Conservation (phyloP, 2,113 vertebrate genomes). For the Daphoenositta chrysoptera region DNA sequence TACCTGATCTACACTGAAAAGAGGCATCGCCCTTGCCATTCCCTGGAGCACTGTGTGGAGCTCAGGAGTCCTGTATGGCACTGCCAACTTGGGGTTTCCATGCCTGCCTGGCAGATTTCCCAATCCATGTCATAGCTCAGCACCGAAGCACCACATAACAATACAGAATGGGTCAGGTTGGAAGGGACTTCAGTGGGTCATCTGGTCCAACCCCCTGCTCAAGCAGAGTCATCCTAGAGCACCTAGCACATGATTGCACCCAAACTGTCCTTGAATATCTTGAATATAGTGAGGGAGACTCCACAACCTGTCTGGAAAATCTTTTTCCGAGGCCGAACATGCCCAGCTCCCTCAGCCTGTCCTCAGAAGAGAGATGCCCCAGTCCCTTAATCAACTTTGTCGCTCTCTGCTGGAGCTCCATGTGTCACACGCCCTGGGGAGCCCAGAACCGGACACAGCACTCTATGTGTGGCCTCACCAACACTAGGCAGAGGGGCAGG, state of each 20-base stretch:
- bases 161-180: neutral
- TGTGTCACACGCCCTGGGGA: neutral
- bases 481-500: neutral
- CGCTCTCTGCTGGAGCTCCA: neutral
- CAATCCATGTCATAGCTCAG: accelerated
- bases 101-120: neutral
- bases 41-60: accelerated
- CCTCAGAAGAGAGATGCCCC: neutral
- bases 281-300: neutral
- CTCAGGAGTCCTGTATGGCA: accelerated
- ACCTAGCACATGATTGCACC: neutral
- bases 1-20: accelerated
- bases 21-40: accelerated
- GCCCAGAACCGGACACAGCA: neutral
- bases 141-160: accelerated
- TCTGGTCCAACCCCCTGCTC: too few species aligned
- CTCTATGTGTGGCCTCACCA: neutral
- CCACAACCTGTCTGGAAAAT: neutral
- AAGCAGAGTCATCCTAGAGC: neutral
- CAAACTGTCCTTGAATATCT: neutral
- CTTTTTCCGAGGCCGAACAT: neutral
- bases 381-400: too few species aligned
- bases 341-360: neutral
- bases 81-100: accelerated
- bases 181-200: neutral